Conservation (phyloP, 2,797 vertebrate genomes). For the Threskiornis aethiopicus region DNA sequence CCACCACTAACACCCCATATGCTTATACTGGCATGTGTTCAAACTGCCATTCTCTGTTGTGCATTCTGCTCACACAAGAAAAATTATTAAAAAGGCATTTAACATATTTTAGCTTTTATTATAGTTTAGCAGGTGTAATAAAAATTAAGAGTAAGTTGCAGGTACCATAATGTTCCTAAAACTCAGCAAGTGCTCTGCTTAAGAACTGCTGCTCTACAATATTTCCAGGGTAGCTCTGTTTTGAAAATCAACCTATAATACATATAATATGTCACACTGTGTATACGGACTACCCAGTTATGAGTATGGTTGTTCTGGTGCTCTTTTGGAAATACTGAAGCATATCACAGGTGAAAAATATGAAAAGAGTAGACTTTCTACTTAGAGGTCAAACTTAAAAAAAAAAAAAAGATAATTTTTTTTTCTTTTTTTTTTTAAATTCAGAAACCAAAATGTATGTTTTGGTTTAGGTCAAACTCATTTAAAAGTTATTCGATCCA, state of each 20-base stretch:
- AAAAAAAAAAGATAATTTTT: not conserved
- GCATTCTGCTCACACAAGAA: not conserved
- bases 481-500: not conserved
- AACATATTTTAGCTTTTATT: conserved; percentile 19
- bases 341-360: not conserved
- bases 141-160: not conserved
- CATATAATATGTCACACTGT: not conserved
- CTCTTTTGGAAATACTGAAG: not conserved
- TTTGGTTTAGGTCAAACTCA: not conserved
- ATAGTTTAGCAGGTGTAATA: not conserved
- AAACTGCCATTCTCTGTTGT: conserved; percentile 15
- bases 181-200: not conserved
- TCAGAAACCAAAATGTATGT: not conserved
- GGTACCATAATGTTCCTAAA: not conserved
- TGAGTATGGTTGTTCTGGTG: not conserved
- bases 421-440: not conserved
- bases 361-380: not conserved
- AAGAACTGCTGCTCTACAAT: not conserved
- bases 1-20: conserved; percentile 8
- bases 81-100: not conserved
- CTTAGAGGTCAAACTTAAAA: not conserved
- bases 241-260: not conserved
- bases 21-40: not conserved
- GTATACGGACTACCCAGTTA: not conserved
- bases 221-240: not conserved